Percentiles rank a stretch among this genome's conserved stretches.
These are phyloP conservation scores for Acropternis orthonyx DNA, from an alignment of 2,797 vertebrate genomes.

Conservation along the genomic window DNA sequence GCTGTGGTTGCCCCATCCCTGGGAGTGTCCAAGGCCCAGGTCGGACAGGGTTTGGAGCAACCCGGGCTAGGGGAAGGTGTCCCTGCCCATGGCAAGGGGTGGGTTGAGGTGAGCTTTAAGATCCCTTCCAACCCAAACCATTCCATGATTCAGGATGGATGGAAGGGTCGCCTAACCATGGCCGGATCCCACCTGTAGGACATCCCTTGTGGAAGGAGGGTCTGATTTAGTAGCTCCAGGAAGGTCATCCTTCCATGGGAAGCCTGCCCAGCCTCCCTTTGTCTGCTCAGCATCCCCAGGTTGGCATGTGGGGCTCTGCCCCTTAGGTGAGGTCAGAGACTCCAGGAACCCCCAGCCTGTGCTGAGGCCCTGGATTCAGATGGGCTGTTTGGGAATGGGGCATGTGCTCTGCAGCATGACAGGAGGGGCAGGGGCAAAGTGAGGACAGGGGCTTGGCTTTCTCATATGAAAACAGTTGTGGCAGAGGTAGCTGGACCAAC, in stretches of 20 bases:
- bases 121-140: not conserved
- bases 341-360: not conserved
- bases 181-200: not conserved
- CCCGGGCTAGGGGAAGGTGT: not conserved
- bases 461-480: not conserved
- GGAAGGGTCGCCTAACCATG: not conserved
- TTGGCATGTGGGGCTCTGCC: not conserved
- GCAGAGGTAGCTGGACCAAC: not conserved
- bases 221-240: not conserved
- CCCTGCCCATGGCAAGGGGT: not conserved
- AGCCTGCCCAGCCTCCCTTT: not conserved
- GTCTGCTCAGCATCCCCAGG: not conserved
- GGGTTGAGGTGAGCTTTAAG: not conserved
- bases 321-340: not conserved
- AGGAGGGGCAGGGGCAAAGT: not conserved
- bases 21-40: not conserved
- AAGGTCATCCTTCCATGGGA: not conserved
- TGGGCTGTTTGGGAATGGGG: not conserved
- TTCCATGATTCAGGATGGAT: not conserved
- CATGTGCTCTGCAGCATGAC: not conserved
- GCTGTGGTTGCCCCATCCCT: not conserved
- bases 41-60: not conserved
- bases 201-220: not conserved
- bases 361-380: not conserved
- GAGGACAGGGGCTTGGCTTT: not conserved